Base-by-base conservation (phyloP, 2,888 invertebrate species). In the Drosophila antonietae region DNA sequence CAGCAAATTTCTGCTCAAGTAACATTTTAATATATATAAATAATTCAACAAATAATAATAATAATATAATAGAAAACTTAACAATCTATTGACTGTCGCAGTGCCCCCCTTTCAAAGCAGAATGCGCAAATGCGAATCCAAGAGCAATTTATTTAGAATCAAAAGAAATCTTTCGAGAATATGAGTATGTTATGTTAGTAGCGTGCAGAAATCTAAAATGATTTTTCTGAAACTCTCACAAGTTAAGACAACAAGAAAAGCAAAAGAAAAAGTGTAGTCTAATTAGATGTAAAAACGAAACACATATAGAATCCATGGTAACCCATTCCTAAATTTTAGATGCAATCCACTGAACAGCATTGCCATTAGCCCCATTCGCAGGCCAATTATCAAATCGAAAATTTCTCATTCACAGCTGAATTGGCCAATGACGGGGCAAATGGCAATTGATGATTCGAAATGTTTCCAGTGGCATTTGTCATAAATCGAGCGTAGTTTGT, bases 41-140 rank as follows among this genome's bases (percentile, higher is more conserved):
- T 37, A 57, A 20, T 56, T 20, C 12, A 23, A 55, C 39, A 20
- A 28, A 28, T 14, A 14, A 7, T 3, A 28, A 28, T 14, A 14
- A 7, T 3, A 8, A 41, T n/a, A 60, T 31, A 10, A 33, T 12
- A 18, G 31, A 51, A 33, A 18, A 33, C 18, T 18, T 0, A 53
- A 65, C 87, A 75, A 86, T 87, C 89, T 87, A 78, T 89, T 87
- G 85, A 81, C 88, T 81, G 82, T 49, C 52, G 49, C 70, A 68
- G 72, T 41, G 18, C 8, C 49, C 39, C 39, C 28, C 15, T 18
- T 18, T 20, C 7, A 3, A 49, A 20, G 57, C 44, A 60, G 20
- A 31, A 23, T 1, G 33, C 43, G 65, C 65, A 31, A 51, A 51
- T 51, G 49, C 49, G 33, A 51, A 76, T 71, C 59, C 35, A 80